These are phyloP conservation scores for Lontra canadensis DNA, from an alignment of 2,113 vertebrate species.

Conservation along the genomic window DNA sequence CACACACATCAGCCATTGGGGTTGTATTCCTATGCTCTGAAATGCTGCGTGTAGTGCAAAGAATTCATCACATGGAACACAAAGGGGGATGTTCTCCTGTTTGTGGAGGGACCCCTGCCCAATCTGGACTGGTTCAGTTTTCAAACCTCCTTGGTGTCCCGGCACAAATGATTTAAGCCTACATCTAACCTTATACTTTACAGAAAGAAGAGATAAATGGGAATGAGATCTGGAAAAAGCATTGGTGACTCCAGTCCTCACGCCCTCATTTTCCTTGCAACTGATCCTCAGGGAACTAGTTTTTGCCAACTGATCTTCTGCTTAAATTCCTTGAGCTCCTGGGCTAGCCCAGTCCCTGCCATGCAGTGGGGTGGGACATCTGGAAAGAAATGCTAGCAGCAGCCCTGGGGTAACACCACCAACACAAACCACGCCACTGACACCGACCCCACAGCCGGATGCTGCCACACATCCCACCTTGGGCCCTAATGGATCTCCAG, in stretches of 20 bases:
- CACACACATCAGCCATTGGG: neutral
- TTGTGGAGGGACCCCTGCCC: neutral
- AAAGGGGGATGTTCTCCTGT: neutral
- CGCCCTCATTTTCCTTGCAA: neutral
- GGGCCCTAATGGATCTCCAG: neutral
- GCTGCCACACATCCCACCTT: neutral
- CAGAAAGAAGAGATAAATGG: neutral
- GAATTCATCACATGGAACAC: neutral
- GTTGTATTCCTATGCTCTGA: neutral
- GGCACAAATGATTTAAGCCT: neutral
- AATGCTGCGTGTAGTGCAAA: neutral
- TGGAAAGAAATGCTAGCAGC: neutral
- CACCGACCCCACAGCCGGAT: accelerated
- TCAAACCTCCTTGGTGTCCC: neutral
- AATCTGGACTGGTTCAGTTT: neutral
- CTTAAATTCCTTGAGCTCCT: neutral
- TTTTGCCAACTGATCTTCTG: neutral
- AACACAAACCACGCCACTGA: accelerated
- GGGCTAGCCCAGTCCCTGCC: accelerated
- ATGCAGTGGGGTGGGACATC: neutral
- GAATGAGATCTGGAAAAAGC: neutral
- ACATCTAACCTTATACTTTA: neutral
- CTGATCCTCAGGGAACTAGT: neutral
- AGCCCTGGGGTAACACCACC: accelerated
- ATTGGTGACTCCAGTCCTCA: neutral